A percentile compares a stretch with the other conserved stretches of the same genome.
Conservation (phyloP, 2,797 vertebrate species). For the Sebastes variabilis region DNA sequence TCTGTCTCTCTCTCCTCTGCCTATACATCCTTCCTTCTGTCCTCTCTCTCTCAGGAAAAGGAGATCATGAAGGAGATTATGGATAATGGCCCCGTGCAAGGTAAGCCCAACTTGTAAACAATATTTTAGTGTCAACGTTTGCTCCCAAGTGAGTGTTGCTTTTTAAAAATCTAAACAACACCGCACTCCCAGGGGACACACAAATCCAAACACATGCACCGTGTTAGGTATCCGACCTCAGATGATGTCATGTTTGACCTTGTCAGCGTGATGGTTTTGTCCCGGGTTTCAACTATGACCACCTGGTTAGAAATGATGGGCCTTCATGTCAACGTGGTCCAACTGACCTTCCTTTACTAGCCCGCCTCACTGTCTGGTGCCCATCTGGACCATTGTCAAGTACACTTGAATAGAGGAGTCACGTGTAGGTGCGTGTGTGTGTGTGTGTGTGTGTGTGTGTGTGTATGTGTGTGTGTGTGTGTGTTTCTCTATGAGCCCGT, state of each 20-base stretch:
- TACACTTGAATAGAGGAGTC: constrained; percentile 37
- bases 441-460: constrained; percentile 1
- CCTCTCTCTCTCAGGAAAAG: constrained; percentile 85
- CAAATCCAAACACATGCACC: constrained; percentile 12
- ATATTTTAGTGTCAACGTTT: not conserved
- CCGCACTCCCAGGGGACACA: not conserved
- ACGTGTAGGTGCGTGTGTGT: not conserved
- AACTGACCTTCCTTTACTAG: constrained; percentile 27
- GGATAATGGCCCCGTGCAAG: constrained; percentile 98
- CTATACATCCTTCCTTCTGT: constrained; percentile 26
- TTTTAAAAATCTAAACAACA: not conserved
- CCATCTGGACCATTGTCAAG: constrained; percentile 64
- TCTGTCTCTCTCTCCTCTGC: constrained; percentile 7
- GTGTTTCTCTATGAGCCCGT: constrained; percentile 32
- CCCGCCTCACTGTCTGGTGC: constrained; percentile 44
- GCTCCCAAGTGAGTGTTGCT: not conserved
- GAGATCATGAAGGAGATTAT: constrained; percentile 98
- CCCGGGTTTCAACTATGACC: constrained; percentile 57
- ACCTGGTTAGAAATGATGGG: constrained; percentile 35
- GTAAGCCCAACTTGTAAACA: constrained; percentile 68
- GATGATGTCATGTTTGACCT: constrained; percentile 48
- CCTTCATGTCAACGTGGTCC: constrained; percentile 13
- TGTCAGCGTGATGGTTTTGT: constrained; percentile 27
- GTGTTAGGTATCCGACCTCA: not conserved
- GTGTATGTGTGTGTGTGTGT: constrained; percentile 7